Conservation (phyloP, 1,140 invertebrate species). For the Apolygus lucorum region DNA sequence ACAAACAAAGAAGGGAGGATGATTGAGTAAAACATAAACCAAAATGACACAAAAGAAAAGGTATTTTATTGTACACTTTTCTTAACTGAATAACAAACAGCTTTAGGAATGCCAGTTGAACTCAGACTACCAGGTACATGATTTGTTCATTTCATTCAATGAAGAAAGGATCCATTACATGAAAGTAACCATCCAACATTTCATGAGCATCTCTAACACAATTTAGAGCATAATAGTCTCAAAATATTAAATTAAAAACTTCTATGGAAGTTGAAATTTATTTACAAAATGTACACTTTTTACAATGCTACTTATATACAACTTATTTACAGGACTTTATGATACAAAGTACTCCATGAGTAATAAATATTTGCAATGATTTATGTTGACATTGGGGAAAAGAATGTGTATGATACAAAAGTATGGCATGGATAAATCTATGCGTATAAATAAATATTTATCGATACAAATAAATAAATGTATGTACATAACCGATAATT, state of each 20-base stretch:
- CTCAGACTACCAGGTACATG: background rate
- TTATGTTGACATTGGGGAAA: background rate
- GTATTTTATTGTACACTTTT: background rate
- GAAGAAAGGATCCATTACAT: background rate
- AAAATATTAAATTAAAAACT: background rate
- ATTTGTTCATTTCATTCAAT: background rate
- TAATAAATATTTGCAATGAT: background rate
- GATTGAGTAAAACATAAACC: no score
- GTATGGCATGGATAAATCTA: background rate
- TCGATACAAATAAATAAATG: background rate
- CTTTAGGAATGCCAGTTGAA: background rate
- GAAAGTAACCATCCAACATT: background rate
- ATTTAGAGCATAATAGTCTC: background rate
- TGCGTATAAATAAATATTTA: background rate
- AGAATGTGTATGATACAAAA: background rate
- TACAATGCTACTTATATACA: no score
- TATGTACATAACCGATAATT: background rate
- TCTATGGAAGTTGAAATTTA: background rate
- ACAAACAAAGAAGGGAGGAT: no score
- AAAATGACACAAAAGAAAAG: no score
- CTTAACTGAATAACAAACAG: background rate
- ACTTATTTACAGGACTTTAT: no score
- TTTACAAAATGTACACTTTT: background rate
- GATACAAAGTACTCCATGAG: background rate
- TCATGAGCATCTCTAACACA: background rate